Evolutionary conservation across 2,888 invertebrate species (phyloP).

Genomic region (Adineta ricciae): DNA sequence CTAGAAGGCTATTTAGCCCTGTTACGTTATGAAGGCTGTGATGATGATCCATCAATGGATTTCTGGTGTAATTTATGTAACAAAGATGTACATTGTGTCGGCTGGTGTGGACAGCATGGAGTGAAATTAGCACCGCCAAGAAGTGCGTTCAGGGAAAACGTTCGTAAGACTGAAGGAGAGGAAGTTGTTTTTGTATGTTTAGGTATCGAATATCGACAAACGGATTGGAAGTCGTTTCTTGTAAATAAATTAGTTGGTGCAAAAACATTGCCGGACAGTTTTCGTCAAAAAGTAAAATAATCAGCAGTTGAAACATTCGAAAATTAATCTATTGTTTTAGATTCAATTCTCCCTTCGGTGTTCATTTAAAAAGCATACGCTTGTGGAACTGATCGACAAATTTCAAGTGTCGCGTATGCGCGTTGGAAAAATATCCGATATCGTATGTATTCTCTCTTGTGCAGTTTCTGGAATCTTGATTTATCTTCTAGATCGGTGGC

Average conservation of each 20-base stretch:
- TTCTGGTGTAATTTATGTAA: conserved; percentile 93
- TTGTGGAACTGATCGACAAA: conserved; percentile 88
- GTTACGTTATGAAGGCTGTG: conserved; percentile 77
- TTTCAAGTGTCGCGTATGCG: conserved; percentile 79
- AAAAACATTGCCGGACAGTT: conserved; percentile 82
- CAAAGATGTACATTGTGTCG: conserved; percentile 81
- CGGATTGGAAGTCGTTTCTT: conserved; percentile 89
- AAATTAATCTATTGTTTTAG: neutral
- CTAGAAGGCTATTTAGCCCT: conserved; percentile 64
- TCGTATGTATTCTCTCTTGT: conserved; percentile 46
- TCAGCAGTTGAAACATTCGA: conserved; percentile 15
- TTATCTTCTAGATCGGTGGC: conserved; percentile 61
- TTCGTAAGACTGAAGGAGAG: neutral
- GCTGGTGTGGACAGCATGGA: conserved; percentile 90
- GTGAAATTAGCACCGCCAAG: conserved; percentile 87
- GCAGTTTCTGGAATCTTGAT: too few relatives aligned
- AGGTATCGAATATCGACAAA: conserved; percentile 79
- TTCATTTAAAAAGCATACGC: conserved; percentile 58
- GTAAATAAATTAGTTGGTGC: conserved; percentile 83
- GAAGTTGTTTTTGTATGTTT: conserved; percentile 35
- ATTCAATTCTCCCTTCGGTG: conserved; percentile 8
- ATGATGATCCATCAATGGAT: conserved; percentile 72
- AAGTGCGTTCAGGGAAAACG: conserved; percentile 52
- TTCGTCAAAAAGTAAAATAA: conserved; percentile 66
- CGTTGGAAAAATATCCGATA: conserved; percentile 76